Evolutionary conservation across 1,140 invertebrate species (phyloP).

Genomic region (Pseudomyrmex cubaensis): DNA sequence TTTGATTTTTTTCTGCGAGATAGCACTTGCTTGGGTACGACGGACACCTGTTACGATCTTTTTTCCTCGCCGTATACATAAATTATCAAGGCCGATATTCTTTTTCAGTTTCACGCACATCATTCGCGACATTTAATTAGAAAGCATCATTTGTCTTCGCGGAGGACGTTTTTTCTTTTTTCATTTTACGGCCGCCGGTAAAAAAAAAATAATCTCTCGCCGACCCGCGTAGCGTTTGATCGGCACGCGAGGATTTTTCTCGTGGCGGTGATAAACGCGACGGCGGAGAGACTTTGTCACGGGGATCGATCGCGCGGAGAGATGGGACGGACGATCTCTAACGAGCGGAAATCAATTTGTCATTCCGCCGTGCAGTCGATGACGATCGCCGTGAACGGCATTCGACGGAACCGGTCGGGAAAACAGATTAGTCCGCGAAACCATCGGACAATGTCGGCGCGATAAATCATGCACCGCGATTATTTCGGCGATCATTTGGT

Average conservation of each 20-base stretch:
- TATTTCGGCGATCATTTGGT: conserved; percentile 48
- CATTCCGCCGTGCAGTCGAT: conserved; percentile 5
- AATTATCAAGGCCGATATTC: not conserved
- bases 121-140: conserved; percentile 14
- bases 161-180: conserved; percentile 43
- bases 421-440: conserved; percentile 5
- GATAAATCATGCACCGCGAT: conserved; percentile 38
- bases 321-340: conserved; percentile 31
- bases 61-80: not conserved
- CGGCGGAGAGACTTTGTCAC: not conserved
- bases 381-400: conserved; percentile 9
- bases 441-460: conserved; percentile 24
- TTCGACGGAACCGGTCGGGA: not conserved
- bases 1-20: too few relatives aligned
- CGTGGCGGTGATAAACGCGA: conserved; percentile 26
- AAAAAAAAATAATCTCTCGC: conserved; percentile 23
- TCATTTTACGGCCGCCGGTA: conserved; percentile 35
- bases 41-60: conserved; percentile 45
- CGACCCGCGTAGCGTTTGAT: conserved; percentile 44
- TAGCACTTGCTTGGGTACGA: not conserved
- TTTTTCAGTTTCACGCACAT: conserved; percentile 11
- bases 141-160: conserved; percentile 36
- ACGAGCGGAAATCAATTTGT: conserved; percentile 56
- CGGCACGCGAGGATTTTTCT: conserved; percentile 52
- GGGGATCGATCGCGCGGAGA: conserved; percentile 25